phyloP scores from a whole-genome alignment of 2,113 vertebrate species.

The Ctenomys sociabilis region DNA sequence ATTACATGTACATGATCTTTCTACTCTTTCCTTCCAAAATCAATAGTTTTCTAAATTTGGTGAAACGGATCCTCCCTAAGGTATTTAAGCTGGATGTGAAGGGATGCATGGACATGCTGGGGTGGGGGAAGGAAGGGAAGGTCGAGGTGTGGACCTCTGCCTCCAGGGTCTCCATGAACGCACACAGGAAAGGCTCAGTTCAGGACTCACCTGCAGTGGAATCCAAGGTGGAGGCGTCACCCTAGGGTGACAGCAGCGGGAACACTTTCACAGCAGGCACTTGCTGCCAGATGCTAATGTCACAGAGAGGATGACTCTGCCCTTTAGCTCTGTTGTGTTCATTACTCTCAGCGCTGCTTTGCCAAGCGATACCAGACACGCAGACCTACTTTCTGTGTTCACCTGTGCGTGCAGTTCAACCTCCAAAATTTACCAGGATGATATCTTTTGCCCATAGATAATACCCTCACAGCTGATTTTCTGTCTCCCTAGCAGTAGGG shows the following conservation, averaged over 20 bases:
- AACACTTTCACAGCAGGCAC: background rate
- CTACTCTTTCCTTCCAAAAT: conserved; percentile 22
- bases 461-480: background rate
- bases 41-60: conserved; percentile 12
- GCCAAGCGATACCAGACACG: background rate
- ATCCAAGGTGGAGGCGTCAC: background rate
- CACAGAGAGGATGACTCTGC: background rate
- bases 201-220: background rate
- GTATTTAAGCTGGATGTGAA: background rate
- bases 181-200: background rate
- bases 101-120: background rate
- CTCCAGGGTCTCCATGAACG: background rate
- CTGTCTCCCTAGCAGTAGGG: background rate
- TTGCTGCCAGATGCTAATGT: background rate
- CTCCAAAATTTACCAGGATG: background rate
- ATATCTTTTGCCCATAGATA: background rate
- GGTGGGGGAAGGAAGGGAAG: background rate
- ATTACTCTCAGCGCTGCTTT: background rate
- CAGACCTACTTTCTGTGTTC: background rate
- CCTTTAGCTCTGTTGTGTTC: background rate
- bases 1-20: background rate
- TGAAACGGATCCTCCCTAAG: background rate
- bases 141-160: background rate
- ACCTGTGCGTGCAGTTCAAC: background rate
- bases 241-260: background rate